These are phyloP conservation scores for Neodiprion fabricii DNA, from an alignment of 1,140 invertebrate genomes.

Conservation along the genomic window DNA sequence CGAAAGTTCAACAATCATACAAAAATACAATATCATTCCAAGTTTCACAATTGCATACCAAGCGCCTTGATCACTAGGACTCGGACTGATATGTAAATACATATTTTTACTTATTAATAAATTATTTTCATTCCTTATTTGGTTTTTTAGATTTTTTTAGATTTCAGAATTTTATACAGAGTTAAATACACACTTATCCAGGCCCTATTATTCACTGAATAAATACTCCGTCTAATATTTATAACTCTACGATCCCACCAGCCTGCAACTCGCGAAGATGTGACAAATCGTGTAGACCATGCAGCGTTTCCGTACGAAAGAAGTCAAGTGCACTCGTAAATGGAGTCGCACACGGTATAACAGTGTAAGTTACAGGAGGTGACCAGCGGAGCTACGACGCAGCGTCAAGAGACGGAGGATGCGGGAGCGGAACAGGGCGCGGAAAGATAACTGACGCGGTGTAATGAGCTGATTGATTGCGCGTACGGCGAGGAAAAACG, in stretches of 20 bases:
- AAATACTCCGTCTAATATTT: too few relatives aligned
- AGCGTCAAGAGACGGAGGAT: conserved; percentile 18
- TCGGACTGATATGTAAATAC: too few relatives aligned
- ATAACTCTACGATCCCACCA: too few relatives aligned
- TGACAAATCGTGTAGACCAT: too few relatives aligned
- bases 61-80: too few relatives aligned
- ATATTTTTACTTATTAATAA: background rate
- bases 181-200: background rate
- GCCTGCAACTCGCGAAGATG: too few relatives aligned
- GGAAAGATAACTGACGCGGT: conserved; percentile 30
- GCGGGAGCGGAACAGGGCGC: background rate
- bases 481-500: conserved; percentile 39
- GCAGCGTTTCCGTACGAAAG: too few relatives aligned
- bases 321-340: too few relatives aligned
- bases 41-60: too few relatives aligned
- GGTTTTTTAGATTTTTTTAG: background rate
- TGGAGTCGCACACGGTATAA: too few relatives aligned
- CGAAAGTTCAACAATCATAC: too few relatives aligned
- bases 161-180: background rate
- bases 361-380: conserved; percentile 3
- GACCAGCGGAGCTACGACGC: conserved; percentile 8
- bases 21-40: too few relatives aligned
- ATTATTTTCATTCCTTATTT: background rate
- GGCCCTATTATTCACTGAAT: background rate
- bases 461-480: conserved; percentile 56